A percentile compares a stretch with the other conserved stretches of the same genome.
Conservation (phyloP, 2,888 invertebrate genomes). For the Sarcophaga rosellei region DNA sequence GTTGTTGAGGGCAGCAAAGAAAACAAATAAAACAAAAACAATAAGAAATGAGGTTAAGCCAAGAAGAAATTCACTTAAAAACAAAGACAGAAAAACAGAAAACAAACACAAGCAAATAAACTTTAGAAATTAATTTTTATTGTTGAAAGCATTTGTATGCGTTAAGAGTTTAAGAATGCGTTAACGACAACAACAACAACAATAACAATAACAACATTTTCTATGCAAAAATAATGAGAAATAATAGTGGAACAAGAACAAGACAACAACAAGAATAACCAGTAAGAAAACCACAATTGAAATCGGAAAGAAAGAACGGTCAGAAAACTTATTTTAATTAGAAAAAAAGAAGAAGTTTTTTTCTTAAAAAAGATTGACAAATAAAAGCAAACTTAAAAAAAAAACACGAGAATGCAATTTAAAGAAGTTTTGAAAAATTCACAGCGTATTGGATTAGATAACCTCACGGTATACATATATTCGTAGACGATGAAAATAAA, state of each 20-base stretch:
- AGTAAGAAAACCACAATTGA: not conserved
- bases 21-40: not conserved
- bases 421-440: not conserved
- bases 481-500: no score
- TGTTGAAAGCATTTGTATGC: slow-evolving; percentile 50
- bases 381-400: not conserved
- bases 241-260: not conserved
- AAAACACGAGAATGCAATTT: not conserved
- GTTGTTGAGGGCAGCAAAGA: not conserved
- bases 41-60: slow-evolving; percentile 45
- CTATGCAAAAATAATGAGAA: not conserved
- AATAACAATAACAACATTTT: slow-evolving; percentile 1
- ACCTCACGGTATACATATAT: no score
- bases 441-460: no score
- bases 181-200: slow-evolving; percentile 49
- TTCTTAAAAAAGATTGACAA: not conserved
- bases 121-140: slow-evolving; percentile 61
- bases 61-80: slow-evolving; percentile 24
- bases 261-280: not conserved
- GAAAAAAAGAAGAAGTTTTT: not conserved
- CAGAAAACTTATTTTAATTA: not conserved
- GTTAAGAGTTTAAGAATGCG: slow-evolving; percentile 57
- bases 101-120: slow-evolving; percentile 6
- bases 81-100: not conserved
- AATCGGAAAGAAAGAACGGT: not conserved